Conservation (phyloP, 1,140 invertebrate genomes). For the Probaryconus sp. region DNA sequence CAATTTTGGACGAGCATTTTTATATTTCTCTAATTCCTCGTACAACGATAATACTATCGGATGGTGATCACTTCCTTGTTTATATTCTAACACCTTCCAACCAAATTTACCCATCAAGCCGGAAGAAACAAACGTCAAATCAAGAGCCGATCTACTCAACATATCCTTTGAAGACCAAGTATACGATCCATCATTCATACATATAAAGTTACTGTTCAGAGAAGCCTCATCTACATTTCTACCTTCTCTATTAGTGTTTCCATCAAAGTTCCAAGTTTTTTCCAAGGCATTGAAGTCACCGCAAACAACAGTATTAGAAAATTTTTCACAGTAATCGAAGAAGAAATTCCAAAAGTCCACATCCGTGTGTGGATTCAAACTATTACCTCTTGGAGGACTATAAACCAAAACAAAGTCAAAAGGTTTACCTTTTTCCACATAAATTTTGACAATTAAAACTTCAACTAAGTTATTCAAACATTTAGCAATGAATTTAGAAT, state of each 20-base stretch:
- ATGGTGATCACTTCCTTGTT: slow-evolving; percentile 10
- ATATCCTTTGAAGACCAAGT: slow-evolving; percentile 11
- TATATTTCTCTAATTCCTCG: not conserved
- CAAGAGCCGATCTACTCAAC: not conserved
- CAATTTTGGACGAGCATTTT: no score
- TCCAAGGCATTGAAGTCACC: slow-evolving; percentile 8
- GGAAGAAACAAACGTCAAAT: not conserved
- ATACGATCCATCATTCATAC: slow-evolving; percentile 1
- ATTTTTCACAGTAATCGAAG: not conserved
- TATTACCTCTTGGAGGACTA: slow-evolving; percentile 4
- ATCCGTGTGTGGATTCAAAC: not conserved
- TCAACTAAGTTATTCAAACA: slow-evolving; percentile 5
- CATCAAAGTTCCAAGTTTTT: not conserved
- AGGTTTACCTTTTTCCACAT: not conserved
- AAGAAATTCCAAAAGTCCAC: slow-evolving; percentile 5
- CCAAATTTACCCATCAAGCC: not conserved
- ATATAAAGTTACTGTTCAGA: not conserved
- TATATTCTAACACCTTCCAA: slow-evolving; percentile 4
- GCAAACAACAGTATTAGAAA: slow-evolving; percentile 1
- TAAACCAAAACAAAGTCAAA: not conserved
- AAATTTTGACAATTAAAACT: slow-evolving; percentile 7
- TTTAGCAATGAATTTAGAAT: not conserved
- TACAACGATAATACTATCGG: not conserved
- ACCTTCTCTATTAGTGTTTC: not conserved
- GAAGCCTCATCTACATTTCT: not conserved